A percentile compares a stretch with the other conserved stretches of the same genome.
Conservation (phyloP, 2,113 vertebrate genomes). For the Bufo bufo region DNA sequence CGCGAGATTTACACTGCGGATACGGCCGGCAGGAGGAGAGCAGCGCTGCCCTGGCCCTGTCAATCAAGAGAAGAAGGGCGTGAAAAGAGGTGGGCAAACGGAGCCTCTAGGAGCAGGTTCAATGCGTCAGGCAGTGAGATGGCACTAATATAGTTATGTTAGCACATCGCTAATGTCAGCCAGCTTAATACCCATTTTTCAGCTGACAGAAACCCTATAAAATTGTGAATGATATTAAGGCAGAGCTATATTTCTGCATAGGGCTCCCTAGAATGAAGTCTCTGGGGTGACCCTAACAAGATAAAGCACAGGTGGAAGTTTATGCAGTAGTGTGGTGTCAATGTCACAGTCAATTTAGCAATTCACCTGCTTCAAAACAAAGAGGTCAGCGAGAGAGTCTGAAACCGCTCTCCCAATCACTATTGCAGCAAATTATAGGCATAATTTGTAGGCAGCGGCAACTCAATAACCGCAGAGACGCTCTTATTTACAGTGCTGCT, state of each 20-base stretch:
- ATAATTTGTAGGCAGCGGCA: constrained; percentile 49
- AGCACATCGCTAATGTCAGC: no score
- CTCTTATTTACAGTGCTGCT: constrained; percentile 58
- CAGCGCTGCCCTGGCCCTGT: no score
- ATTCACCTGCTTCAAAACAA: constrained; percentile 37
- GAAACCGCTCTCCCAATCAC: constrained; percentile 7
- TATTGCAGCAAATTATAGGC: constrained; percentile 53
- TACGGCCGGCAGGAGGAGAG: no score
- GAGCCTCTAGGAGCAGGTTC: no score
- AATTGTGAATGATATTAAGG: background rate
- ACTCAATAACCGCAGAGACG: constrained; percentile 16
- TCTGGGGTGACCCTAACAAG: constrained; percentile 24
- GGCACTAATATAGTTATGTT: no score
- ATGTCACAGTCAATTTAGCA: constrained; percentile 35
- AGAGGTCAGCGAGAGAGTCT: constrained; percentile 27
- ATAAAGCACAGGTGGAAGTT: constrained; percentile 18
- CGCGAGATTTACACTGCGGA: no score
- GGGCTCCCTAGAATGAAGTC: constrained; percentile 10
- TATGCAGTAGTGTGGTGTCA: constrained; percentile 21
- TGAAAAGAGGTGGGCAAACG: no score
- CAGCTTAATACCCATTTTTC: no score
- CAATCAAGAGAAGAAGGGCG: no score
- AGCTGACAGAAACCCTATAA: background rate
- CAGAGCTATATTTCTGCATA: constrained; percentile 17
- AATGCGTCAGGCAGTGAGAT: no score